Evolutionary conservation across 2,888 invertebrate species (phyloP).

Genomic region (Hybos culiciformis): DNA sequence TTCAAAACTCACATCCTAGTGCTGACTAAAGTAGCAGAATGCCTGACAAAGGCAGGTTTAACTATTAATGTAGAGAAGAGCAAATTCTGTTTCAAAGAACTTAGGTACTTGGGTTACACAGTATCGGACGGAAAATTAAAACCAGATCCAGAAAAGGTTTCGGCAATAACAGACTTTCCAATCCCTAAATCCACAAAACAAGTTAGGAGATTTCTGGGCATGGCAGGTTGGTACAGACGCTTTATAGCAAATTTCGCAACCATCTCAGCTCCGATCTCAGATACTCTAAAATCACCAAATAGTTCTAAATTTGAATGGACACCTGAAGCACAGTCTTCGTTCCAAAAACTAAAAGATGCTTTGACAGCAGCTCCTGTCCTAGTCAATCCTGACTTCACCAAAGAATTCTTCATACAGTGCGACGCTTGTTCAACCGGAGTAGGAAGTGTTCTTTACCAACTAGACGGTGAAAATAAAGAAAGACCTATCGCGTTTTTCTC

Average conservation of each 20-base stretch:
- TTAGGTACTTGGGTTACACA: constrained; percentile 11
- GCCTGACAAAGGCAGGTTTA: constrained; percentile 11
- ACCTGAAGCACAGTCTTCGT: constrained; percentile 1
- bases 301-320: background rate
- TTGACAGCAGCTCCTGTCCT: constrained; percentile 1
- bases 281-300: constrained; percentile 4
- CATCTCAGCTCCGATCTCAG: constrained; percentile 7
- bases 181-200: constrained; percentile 11
- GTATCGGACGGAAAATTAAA: constrained; percentile 10
- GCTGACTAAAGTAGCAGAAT: constrained; percentile 8
- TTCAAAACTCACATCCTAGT: constrained; percentile 10
- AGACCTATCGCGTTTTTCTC: constrained; percentile 9
- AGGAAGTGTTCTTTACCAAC: constrained; percentile 11
- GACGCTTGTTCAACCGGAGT: constrained; percentile 9
- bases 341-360: constrained; percentile 3
- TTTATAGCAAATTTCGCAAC: constrained; percentile 13
- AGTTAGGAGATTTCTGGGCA: constrained; percentile 13
- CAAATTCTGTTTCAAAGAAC: constrained; percentile 10
- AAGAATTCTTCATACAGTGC: too few species aligned
- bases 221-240: constrained; percentile 14
- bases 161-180: constrained; percentile 12
- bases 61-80: too few species aligned
- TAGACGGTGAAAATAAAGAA: constrained; percentile 8
- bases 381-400: constrained; percentile 9
- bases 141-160: constrained; percentile 10